Conservation (phyloP, 2,888 invertebrate genomes). For the Clusia tigrina region DNA sequence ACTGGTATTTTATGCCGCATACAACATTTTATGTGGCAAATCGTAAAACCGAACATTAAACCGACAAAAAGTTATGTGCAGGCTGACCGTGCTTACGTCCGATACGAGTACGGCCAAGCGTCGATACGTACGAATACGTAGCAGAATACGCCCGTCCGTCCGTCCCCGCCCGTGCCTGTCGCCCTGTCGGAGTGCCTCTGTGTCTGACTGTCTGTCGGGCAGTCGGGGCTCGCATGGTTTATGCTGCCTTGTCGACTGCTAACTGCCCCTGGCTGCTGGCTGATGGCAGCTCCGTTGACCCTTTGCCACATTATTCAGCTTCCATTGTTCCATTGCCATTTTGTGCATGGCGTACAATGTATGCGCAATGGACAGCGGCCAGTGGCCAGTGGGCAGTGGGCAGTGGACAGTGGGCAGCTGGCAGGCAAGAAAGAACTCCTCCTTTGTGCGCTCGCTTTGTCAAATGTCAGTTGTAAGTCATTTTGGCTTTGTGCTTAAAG, state of each 20-base stretch:
- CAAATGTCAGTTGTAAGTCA: conserved; percentile 9
- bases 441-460: not conserved
- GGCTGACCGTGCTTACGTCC: not conserved
- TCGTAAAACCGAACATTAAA: conserved; percentile 22
- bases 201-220: too few species aligned
- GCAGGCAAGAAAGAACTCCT: conserved; percentile 3
- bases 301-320: conserved; percentile 5
- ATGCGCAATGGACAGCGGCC: too few species aligned
- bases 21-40: conserved; percentile 22
- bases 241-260: conserved; percentile 11
- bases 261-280: conserved; percentile 13
- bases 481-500: conserved; percentile 1
- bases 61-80: conserved; percentile 18
- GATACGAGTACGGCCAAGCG: not conserved
- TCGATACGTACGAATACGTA: not conserved
- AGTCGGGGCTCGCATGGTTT: too few species aligned
- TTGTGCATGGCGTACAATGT: not conserved
- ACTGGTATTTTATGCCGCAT: not conserved
- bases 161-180: not conserved
- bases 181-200: too few species aligned
- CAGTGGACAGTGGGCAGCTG: too few species aligned
- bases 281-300: not conserved
- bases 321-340: conserved; percentile 3
- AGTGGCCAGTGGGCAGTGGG: too few species aligned
- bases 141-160: not conserved